Evolutionary conservation across 2,888 invertebrate genomes (phyloP).

Genomic region (Priapulus caudatus): DNA sequence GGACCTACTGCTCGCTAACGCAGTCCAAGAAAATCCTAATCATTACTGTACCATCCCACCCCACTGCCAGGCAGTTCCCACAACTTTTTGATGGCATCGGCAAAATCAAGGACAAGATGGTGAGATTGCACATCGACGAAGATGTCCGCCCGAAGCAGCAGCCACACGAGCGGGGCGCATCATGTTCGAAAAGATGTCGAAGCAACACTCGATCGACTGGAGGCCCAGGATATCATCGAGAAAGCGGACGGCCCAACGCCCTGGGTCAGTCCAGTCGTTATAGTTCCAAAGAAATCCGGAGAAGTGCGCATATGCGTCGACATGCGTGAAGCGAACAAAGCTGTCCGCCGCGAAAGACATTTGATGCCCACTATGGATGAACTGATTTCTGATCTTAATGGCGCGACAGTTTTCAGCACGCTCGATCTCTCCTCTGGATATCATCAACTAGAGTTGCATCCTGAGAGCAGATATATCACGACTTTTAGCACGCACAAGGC

Average conservation of each 20-base stretch:
- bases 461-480: constrained; percentile 30
- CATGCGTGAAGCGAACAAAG: constrained; percentile 14
- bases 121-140: too few relatives aligned
- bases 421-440: constrained; percentile 33
- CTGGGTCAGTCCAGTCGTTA: constrained; percentile 15
- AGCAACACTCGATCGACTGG: constrained; percentile 6
- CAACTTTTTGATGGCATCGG: too few relatives aligned
- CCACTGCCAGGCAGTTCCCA: too few relatives aligned
- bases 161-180: constrained; percentile 19
- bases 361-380: constrained; percentile 14
- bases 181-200: constrained; percentile 17
- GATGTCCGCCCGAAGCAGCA: constrained; percentile 8
- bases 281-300: constrained; percentile 16
- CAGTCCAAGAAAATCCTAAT: too few relatives aligned
- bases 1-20: too few relatives aligned
- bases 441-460: constrained; percentile 33
- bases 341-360: constrained; percentile 8
- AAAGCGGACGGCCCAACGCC: constrained; percentile 18
- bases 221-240: constrained; percentile 22
- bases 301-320: constrained; percentile 14
- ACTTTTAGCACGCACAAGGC: constrained; percentile 35
- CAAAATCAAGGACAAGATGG: too few relatives aligned
- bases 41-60: too few relatives aligned
- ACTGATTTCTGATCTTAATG: constrained; percentile 9
- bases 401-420: constrained; percentile 23